phyloP scores from a whole-genome alignment of 2,113 vertebrate species.

The Actenoides hombroni region DNA sequence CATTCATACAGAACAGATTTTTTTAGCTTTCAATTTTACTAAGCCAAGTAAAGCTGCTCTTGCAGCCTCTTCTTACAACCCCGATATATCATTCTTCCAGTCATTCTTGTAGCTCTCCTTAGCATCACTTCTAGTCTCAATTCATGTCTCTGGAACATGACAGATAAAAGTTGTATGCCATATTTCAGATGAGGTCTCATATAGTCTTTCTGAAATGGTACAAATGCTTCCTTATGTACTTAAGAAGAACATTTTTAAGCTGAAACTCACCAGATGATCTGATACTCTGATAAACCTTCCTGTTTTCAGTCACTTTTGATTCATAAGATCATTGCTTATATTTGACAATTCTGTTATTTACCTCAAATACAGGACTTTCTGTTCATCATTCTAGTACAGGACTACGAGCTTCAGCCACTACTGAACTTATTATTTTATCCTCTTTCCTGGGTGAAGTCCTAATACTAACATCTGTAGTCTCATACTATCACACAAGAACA shows the following conservation, averaged over 20 bases:
- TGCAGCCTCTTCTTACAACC: not conserved
- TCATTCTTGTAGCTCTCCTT: not conserved
- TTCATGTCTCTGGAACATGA: rapidly evolving
- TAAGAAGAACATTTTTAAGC: not conserved
- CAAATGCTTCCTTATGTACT: not conserved
- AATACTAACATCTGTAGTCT: not conserved
- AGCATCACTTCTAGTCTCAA: not conserved
- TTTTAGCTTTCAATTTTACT: not conserved
- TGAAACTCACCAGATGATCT: not conserved
- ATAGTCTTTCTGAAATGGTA: not conserved
- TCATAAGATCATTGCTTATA: not conserved
- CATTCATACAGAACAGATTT: not conserved
- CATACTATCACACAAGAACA: not conserved
- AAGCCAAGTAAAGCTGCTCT: not conserved
- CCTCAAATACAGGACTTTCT: not conserved
- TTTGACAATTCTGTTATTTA: not conserved
- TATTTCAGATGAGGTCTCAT: not conserved
- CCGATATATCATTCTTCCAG: not conserved
- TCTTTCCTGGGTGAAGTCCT: not conserved
- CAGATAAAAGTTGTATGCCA: not conserved
- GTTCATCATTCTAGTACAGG: not conserved
- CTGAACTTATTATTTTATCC: not conserved
- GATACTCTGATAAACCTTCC: not conserved
- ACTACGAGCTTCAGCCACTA: not conserved
- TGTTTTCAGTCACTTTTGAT: not conserved